phyloP scores from a whole-genome alignment of 2,888 invertebrate genomes.

The Epinotia demarniana region DNA sequence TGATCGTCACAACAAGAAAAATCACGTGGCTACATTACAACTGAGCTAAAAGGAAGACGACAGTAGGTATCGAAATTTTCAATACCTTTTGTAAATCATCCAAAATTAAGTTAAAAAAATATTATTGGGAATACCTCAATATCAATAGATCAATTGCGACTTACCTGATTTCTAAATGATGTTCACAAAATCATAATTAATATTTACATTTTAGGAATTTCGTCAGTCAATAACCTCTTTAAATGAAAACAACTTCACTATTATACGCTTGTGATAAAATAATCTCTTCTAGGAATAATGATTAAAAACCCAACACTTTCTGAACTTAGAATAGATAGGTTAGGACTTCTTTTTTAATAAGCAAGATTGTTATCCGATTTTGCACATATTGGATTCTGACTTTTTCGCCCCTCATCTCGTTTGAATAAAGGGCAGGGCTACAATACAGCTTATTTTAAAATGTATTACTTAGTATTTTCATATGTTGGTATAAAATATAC shows the following conservation, averaged over 20 bases:
- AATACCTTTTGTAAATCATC: slow-evolving; percentile 44
- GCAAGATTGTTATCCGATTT: slow-evolving; percentile 47
- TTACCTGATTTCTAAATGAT: slow-evolving; percentile 33
- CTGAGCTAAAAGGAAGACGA: slow-evolving; percentile 49
- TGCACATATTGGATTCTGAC: slow-evolving; percentile 38
- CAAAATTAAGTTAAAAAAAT: slow-evolving; percentile 3
- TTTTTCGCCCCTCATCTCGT: slow-evolving; percentile 40
- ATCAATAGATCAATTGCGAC: slow-evolving; percentile 33
- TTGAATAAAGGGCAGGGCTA: neutral
- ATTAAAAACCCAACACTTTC: slow-evolving; percentile 13
- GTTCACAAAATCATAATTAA: slow-evolving; percentile 4
- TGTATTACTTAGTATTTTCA: too few species aligned
- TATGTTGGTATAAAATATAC: too few species aligned
- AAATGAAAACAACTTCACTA: neutral
- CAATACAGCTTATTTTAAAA: too few species aligned
- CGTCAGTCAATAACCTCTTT: too few species aligned
- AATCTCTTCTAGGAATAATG: neutral
- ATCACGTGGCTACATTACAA: slow-evolving; percentile 49
- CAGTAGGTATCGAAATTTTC: slow-evolving; percentile 51
- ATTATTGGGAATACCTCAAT: neutral
- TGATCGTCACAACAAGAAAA: slow-evolving; percentile 51
- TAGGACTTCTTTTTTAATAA: slow-evolving; percentile 35
- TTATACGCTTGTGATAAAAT: neutral
- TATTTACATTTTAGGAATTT: slow-evolving; percentile 8
- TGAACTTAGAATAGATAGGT: slow-evolving; percentile 34